These are phyloP conservation scores for Semnornis frantzii DNA, from an alignment of 2,113 vertebrate genomes.

Conservation along the genomic window DNA sequence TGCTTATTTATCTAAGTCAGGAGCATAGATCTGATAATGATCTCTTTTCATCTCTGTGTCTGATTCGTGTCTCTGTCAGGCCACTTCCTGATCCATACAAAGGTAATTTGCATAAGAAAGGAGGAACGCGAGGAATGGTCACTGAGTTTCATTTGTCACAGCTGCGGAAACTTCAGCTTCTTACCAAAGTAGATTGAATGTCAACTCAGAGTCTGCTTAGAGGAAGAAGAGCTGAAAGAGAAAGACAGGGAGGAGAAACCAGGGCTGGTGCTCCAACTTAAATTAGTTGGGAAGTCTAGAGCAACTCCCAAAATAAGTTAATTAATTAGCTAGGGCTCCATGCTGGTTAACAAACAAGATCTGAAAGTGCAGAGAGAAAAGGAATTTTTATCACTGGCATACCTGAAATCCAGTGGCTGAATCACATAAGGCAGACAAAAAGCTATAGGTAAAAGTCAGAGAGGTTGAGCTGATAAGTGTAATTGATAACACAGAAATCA, in stretches of 20 bases:
- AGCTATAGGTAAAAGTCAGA: not conserved
- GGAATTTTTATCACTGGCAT: not conserved
- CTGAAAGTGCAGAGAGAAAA: not conserved
- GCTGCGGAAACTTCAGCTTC: conserved; percentile 4
- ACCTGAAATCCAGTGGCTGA: not conserved
- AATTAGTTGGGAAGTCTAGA: not conserved
- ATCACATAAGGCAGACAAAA: not conserved
- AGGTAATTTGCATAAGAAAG: conserved; percentile 49
- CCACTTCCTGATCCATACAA: conserved; percentile 18
- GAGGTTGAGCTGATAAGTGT: not conserved
- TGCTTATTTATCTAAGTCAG: conserved; percentile 73
- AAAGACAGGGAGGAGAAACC: not conserved
- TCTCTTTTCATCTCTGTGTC: conserved; percentile 30
- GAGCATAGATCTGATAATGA: conserved; percentile 49
- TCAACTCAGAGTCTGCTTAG: not conserved
- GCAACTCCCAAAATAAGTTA: not conserved
- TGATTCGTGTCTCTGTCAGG: conserved; percentile 16
- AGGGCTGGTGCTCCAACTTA: not conserved
- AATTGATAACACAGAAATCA: not conserved
- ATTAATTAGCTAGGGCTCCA: not conserved
- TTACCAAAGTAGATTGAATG: not conserved
- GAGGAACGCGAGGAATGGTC: conserved; percentile 4
- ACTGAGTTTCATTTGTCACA: not conserved
- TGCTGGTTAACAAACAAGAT: not conserved
- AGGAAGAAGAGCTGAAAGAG: not conserved